Conservation (phyloP, 2,113 vertebrate genomes). For the Melanostigma gelatinosum region DNA sequence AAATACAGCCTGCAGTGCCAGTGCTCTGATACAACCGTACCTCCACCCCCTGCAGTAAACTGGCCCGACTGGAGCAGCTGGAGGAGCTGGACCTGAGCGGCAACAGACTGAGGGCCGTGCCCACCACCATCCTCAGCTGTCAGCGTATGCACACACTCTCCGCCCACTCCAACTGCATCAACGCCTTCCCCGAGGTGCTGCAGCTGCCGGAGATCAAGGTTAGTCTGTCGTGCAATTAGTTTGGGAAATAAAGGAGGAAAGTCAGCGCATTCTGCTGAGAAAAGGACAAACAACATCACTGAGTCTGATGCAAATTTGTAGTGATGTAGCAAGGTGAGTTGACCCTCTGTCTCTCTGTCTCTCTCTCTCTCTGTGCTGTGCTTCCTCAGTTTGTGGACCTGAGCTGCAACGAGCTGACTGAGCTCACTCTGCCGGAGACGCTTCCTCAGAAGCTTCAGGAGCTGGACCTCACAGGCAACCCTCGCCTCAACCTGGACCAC, state of each 20-base stretch:
- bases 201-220: slow-evolving; percentile 97
- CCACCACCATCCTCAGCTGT: slow-evolving; percentile 94
- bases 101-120: slow-evolving; percentile 93
- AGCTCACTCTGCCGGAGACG: slow-evolving; percentile 91
- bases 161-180: slow-evolving; percentile 96
- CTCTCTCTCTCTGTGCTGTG: too few species aligned
- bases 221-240: neutral
- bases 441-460: slow-evolving; percentile 94
- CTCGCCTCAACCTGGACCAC: slow-evolving; percentile 92
- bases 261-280: neutral
- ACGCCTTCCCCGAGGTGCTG: slow-evolving; percentile 94
- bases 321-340: neutral
- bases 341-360: slow-evolving; percentile 1
- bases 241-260: neutral
- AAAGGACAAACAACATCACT: neutral
- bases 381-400: slow-evolving; percentile 91
- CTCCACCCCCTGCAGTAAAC: slow-evolving; percentile 86
- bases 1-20: slow-evolving; percentile 9
- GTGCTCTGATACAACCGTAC: neutral
- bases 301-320: neutral
- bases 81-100: slow-evolving; percentile 98
- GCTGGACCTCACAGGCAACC: slow-evolving; percentile 96
- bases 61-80: slow-evolving; percentile 95
- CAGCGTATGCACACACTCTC: slow-evolving; percentile 92
- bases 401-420: slow-evolving; percentile 96